Evolutionary conservation across 2,797 vertebrate species (phyloP), one percentile per base, ranked within the genome.

Genomic region (Mergus octosetaceus): DNA sequence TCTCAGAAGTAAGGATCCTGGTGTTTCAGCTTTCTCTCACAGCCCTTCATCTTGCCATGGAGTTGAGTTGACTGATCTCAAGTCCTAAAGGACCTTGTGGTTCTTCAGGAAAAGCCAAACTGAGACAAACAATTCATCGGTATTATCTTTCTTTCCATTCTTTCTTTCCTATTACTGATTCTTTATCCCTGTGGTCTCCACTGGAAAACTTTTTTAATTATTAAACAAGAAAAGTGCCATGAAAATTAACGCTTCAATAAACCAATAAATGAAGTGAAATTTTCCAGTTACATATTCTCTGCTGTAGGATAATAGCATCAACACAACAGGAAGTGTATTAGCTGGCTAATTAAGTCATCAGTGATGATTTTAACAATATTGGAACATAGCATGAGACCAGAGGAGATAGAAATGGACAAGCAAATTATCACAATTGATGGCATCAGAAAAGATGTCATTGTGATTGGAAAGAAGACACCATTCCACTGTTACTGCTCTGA

Each of bases 341-440:
- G n/a, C 21, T 90, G 51, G 32, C 18, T 92, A 93, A 96, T 69
- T 28, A 93, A 95, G 32, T 62, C 12, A 68, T 94, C 54, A 72
- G 38, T 73, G 75, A 88, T 47, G 9, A 87, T 30, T 93, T 92
- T 47, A 89, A 90, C 9, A 75, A 57, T 85, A 91, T 72, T 94
- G 80, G 93, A 96, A 77, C 65, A 49, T 45, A 94, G 65, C 22
- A 38, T 72, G 76, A 85, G 13, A 92, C 32, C 53, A 91, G 2
- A 16, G 38, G 25, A 85, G 45, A 83, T 8, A 20, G 36, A 93
- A 41, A 19, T 43, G 9, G 60, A 18, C 12, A 94, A 83, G 12
- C 9, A 57, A 54, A 95, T 87, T 28, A 82, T 61, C 43, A 69
- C 51, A 68, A 80, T n/a, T 53, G 80, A 68, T 71, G 28, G 7